Base-by-base conservation (phyloP, 2,797 vertebrate genomes). In the Hoplostethus mediterraneus region DNA sequence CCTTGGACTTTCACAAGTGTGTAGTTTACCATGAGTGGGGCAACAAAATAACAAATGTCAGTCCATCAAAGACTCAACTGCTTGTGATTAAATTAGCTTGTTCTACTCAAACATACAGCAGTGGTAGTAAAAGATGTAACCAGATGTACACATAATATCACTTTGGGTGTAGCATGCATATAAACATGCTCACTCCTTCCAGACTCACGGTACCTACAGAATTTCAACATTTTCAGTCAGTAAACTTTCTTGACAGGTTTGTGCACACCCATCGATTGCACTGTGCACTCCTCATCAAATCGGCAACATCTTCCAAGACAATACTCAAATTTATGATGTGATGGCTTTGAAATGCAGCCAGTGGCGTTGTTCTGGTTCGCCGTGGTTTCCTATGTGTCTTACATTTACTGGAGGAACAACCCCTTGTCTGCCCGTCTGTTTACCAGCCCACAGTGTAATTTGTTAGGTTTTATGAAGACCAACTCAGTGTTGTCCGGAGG, bases 381-480 rank as follows among this genome's bases (percentile, higher is more conserved):
- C 25, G 8, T 47, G 57, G 21, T 21, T 21, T 21, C 30, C 33
- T 70, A 17, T 42, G 28, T 9, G 21, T 30, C 9, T 36, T 51
- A 61, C 10, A 61, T 64, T 75, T 54, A 71, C 16, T 45, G 55
- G 62, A 82, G 74, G 58, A 64, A 58, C 14, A 52, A 51, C 63
- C 62, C 77, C 69, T 80, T 21, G 72, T 80, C 53, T 71, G 78
- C 61, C 21, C 21, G 21, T 21, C 21, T 79, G 76, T 87, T 89
- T 85, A 82, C 58, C 63, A 78, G 65, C 63, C 68, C 57, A 63
- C 51, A 82, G 66, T 61, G 62, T 81, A 77, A 89, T 87, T 88
- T 70, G 67, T 42, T 21, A 76, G 72, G 63, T 87, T 88, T 91
- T 86, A 88, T 87, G 82, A 83, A 84, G 87, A 92, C 89, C 89